phyloP scores from a whole-genome alignment of 2,113 vertebrate species.

The Corynorhinus townsendii region DNA sequence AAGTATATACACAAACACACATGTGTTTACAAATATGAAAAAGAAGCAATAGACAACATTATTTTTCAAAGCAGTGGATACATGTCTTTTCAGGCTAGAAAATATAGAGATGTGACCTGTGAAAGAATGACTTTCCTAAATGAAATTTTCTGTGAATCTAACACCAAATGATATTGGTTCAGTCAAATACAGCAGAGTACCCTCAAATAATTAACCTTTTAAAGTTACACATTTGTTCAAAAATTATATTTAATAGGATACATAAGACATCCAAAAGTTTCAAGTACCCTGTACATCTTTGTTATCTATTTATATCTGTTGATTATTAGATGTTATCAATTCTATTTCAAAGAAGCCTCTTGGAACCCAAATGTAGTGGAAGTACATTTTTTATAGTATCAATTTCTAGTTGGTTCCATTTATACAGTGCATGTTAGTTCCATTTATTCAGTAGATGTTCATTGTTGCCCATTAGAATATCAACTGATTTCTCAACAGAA shows the following conservation, averaged over 20 bases:
- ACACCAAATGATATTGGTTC: background rate
- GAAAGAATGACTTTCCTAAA: background rate
- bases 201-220: constrained; percentile 16
- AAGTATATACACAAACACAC: background rate
- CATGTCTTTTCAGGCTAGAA: background rate
- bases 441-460: background rate
- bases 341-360: background rate
- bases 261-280: background rate
- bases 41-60: background rate
- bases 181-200: background rate
- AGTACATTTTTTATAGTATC: background rate
- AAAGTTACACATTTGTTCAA: constrained; percentile 16
- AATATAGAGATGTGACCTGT: background rate
- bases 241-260: background rate
- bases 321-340: background rate
- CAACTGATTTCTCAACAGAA: too few species aligned
- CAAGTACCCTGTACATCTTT: background rate
- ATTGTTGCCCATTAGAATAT: background rate
- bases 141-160: background rate
- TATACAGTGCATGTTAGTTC: background rate
- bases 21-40: background rate
- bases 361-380: background rate
- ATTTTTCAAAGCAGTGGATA: background rate
- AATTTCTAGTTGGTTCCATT: background rate
- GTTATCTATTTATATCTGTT: background rate